Evolutionary conservation across 1,140 invertebrate genomes (phyloP).

Genomic region (Drosophila varians): DNA sequence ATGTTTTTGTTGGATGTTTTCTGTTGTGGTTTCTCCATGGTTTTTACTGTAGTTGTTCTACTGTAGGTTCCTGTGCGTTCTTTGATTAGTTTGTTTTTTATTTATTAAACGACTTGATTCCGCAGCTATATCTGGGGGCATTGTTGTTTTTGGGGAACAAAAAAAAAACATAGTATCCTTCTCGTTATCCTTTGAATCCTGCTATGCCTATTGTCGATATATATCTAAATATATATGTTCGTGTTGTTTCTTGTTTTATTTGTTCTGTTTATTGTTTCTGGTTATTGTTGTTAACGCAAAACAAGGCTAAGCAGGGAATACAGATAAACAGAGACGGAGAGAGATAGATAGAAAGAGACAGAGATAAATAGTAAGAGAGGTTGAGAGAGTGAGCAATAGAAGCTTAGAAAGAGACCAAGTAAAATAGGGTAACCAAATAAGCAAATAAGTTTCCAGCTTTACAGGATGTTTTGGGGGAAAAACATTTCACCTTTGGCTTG

Average conservation of each 20-base stretch:
- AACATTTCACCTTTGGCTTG: background rate
- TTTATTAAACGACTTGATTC: slow-evolving; percentile 22
- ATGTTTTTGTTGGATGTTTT: slow-evolving; percentile 29
- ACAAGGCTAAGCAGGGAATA: slow-evolving; percentile 41
- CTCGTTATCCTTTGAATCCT: slow-evolving; percentile 10
- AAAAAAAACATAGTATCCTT: slow-evolving; percentile 3
- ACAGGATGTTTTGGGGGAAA: background rate
- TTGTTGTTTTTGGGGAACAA: background rate
- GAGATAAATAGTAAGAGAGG: slow-evolving; percentile 5
- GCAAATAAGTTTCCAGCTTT: slow-evolving; percentile 21
- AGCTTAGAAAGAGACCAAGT: background rate
- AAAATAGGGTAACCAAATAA: slow-evolving; percentile 22
- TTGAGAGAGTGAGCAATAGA: background rate
- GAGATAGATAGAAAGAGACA: slow-evolving; percentile 7
- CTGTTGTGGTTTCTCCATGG: slow-evolving; percentile 14
- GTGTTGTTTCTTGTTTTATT: slow-evolving; percentile 32
- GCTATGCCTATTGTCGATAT: slow-evolving; percentile 35
- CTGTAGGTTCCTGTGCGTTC: slow-evolving; percentile 40
- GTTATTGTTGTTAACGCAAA: slow-evolving; percentile 27
- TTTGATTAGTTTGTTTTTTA: slow-evolving; percentile 36
- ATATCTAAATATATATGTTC: slow-evolving; percentile 11
- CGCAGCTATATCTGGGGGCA: slow-evolving; percentile 19
- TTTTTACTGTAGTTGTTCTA: background rate
- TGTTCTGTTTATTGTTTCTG: too few relatives aligned
- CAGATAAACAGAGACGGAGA: slow-evolving; percentile 14